Base-by-base conservation (phyloP, 2,888 invertebrate genomes). In the Synanthedon vespiformis region DNA sequence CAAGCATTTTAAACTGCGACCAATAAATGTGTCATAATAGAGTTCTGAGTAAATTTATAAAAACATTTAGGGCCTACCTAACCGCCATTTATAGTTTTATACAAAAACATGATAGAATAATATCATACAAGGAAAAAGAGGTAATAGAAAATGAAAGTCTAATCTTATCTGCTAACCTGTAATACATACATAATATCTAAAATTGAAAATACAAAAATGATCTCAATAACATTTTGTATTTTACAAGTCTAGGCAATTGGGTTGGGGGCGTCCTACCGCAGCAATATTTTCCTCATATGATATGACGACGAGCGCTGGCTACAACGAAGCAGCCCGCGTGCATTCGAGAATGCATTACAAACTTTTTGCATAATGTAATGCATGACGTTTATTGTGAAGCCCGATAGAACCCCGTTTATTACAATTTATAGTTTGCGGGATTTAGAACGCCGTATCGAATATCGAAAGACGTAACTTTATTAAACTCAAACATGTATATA, bases 321-420 rank as follows among this genome's bases (percentile, higher is more conserved):
- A 27, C 34, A 52, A 34, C 40, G 47, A 50, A 27, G 51, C 51
- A 18, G 34, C 44, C 51, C 40, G 51, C 41, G 51, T 52, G 52
- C 44, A 48, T 34, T 55, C 51, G 50, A 55, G 56, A 56, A 55
- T 58, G 60, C 68, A 68, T 71, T 68, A 67, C 57, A 60, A 59
- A 62, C 62, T 64, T 68, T 70, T 70, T 66, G 66, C 70, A 74
- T 74, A 59, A 34, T 66, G 58, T 64, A 65, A 70, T 74, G 68
- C 67, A 67, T 62, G 64, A 62, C 61, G 63, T 57, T 63, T 64
- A 67, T 65, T 64, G 60, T 60, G 58, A 53, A 27, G 53, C 49
- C 14, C 54, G 51, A 56, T 56, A 53, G 54, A 50, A 58, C 54
- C 49, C n/a, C 34, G 40, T 52, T 52, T 68, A 64, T 64, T 64